phyloP scores from a whole-genome alignment of 1,140 invertebrate species.

The Drosophila subobscura region DNA sequence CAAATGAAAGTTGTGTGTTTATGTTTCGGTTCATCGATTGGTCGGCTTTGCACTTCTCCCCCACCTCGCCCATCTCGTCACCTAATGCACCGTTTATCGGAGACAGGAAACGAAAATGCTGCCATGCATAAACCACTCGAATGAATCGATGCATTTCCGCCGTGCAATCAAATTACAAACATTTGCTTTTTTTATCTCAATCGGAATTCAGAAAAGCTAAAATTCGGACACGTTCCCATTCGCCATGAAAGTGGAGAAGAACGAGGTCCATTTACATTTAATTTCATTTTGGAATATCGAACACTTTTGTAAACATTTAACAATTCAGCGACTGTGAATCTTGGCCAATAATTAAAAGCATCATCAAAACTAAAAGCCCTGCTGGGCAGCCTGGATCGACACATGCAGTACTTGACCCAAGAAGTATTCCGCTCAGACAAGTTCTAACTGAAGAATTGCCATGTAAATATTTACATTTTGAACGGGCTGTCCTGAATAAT shows the following conservation, averaged over 20 bases:
- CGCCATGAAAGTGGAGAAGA: no score
- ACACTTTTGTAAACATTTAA: conserved; percentile 11
- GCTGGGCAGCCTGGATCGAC: neutral
- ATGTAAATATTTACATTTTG: neutral
- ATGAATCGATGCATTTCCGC: conserved; percentile 48
- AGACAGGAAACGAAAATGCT: conserved; percentile 38
- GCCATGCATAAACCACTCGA: conserved; percentile 38
- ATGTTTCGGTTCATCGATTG: conserved; percentile 37
- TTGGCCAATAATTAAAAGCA: no score
- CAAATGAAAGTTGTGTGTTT: conserved; percentile 38
- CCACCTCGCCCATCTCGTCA: neutral
- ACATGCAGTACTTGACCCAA: neutral
- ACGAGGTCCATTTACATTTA: conserved; percentile 8
- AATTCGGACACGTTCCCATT: conserved; percentile 22
- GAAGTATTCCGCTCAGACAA: neutral
- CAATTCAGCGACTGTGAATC: conserved; percentile 9
- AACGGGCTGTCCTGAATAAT: no score
- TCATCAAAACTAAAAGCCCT: neutral
- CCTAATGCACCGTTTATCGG: conserved; percentile 16
- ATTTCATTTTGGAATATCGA: conserved; percentile 16
- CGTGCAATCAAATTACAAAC: conserved; percentile 51
- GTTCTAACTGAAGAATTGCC: neutral
- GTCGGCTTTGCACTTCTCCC: neutral
- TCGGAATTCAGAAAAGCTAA: conserved; percentile 6
- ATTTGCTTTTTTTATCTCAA: conserved; percentile 22